Evolutionary conservation across 2,888 invertebrate species (phyloP).

Genomic region (Pristionchus mayeri): DNA sequence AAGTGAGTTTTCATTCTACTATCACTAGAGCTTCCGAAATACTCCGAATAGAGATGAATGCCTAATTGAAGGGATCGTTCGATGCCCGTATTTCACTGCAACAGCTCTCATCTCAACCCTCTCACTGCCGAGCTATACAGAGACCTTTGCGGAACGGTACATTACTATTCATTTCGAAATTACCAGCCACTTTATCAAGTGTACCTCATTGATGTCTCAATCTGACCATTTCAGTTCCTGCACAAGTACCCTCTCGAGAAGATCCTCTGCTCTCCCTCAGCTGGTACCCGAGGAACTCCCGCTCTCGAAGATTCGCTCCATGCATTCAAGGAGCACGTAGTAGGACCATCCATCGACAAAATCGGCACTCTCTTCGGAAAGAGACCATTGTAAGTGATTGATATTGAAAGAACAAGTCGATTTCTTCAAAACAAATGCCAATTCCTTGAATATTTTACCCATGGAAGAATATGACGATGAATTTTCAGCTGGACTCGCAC

Average conservation of each 20-base stretch:
- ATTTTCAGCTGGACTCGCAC: not conserved
- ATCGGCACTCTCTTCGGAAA: not conserved
- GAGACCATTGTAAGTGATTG: slow-evolving; percentile 30
- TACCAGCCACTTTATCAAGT: no score
- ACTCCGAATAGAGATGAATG: not conserved
- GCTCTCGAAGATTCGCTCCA: not conserved
- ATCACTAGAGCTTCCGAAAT: not conserved
- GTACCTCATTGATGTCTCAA: not conserved
- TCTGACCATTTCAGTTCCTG: not conserved
- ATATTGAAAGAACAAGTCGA: not conserved
- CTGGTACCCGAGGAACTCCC: not conserved
- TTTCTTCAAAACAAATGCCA: no score
- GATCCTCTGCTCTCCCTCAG: not conserved
- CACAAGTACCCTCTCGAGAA: not conserved
- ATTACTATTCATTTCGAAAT: no score
- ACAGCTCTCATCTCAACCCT: slow-evolving; percentile 89
- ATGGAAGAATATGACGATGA: not conserved
- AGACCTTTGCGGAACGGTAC: slow-evolving; percentile 20
- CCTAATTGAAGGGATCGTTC: slow-evolving; percentile 63
- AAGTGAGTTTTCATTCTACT: not conserved
- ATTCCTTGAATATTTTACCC: no score
- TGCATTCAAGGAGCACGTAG: not conserved
- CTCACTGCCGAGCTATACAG: slow-evolving; percentile 77
- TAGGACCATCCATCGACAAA: not conserved
- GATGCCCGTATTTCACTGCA: slow-evolving; percentile 89